Conservation (phyloP, 1,140 invertebrate species). For the Vanessa tameamea region DNA sequence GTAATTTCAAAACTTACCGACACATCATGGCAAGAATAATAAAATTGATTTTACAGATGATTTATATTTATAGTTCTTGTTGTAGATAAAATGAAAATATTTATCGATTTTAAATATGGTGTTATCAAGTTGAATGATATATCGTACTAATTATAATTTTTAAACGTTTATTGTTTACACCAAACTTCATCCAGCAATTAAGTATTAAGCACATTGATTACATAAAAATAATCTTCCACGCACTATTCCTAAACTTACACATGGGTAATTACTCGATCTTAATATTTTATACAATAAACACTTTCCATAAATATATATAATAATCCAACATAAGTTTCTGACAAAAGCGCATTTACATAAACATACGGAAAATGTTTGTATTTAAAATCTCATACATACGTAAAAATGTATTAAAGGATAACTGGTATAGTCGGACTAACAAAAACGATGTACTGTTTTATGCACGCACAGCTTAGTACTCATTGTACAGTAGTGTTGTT, state of each 20-base stretch:
- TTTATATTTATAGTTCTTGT: slow-evolving; percentile 10
- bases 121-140: background rate
- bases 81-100: slow-evolving; percentile 14
- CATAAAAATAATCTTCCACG: too few relatives aligned
- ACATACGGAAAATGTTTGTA: too few relatives aligned
- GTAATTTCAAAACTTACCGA: slow-evolving; percentile 23
- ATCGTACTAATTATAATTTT: background rate
- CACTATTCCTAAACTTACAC: too few relatives aligned
- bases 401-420: background rate
- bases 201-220: too few relatives aligned
- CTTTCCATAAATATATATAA: too few relatives aligned
- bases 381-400: too few relatives aligned
- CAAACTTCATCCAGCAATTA: too few relatives aligned
- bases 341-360: too few relatives aligned
- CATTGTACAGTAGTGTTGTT: background rate
- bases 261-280: too few relatives aligned
- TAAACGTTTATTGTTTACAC: too few relatives aligned
- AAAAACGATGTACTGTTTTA: background rate
- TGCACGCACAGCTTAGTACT: background rate
- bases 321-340: too few relatives aligned
- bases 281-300: too few relatives aligned
- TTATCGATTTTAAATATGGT: background rate
- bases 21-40: background rate
- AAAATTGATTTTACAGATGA: background rate
- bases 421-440: background rate